Base-by-base conservation (phyloP, 2,888 invertebrate genomes). In the Drosophila borborema region DNA sequence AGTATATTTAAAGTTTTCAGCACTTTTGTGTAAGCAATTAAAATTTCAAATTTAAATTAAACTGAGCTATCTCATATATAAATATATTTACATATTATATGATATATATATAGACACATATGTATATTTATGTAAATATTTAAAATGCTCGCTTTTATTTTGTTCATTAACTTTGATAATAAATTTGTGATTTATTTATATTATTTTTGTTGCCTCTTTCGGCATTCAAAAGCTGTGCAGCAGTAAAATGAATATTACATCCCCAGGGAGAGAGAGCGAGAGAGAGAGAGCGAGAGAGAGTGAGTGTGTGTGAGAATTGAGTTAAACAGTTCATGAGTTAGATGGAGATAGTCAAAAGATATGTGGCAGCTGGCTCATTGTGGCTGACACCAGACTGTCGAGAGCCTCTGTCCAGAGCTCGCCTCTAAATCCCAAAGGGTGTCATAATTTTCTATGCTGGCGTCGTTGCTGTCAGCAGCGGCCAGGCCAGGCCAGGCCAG, bases 401-500 rank as follows among this genome's bases (percentile, higher is more conserved):
- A 41, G 53, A 72, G 45, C 59, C 43, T n/a, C 40, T 40, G 38
- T 45, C 61, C 75, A 66, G 48, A 61, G 73, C 69, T 55, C 63
- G 69, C 64, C 64, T 54, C 61, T 86, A 75, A 75, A 70, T 89
- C 82, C 87, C 83, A 65, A 59, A 80, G 82, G 85, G 82, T 72
- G 79, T 79, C 85, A 87, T 89, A 76, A 89, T 87, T 84, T 89
- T 80, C 81, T 81, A 89, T 86, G 86, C 89, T 74, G 74, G 70
- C 72, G 65, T 71, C 77, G 60, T 41, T 70, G 80, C 54, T 41
- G 41, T 63, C 46, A 55, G 28, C 71, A 62, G 59, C 53, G 77
- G 72, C 63, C 49, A n/a, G 45, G 41, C 48, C 18, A 61, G 72
- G 40, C 46, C 65, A 72, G 72, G n/a, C n/a, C n/a, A n/a, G n/a